phyloP scores from a whole-genome alignment of 2,888 invertebrate genomes.

The Uropetala carovei region DNA sequence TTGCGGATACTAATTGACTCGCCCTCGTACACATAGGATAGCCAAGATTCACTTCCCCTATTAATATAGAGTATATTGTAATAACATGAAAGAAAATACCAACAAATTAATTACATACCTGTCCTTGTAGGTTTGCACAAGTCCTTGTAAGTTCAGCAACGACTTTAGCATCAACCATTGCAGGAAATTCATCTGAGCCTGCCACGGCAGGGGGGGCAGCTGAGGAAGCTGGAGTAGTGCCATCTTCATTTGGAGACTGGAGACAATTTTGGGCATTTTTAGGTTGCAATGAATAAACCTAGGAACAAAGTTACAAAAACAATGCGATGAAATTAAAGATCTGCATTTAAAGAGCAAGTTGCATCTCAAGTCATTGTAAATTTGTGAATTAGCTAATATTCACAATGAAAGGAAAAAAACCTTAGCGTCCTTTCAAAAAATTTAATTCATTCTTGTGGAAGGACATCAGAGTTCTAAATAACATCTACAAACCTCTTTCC shows the following conservation, averaged over 20 bases:
- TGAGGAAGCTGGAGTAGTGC: constrained; percentile 68
- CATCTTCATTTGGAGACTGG: constrained; percentile 68
- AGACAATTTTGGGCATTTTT: constrained; percentile 42
- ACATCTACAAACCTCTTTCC: constrained; percentile 81
- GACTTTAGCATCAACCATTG: constrained; percentile 79
- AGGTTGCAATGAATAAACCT: constrained; percentile 65
- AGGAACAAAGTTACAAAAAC: neutral
- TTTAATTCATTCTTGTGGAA: too few relatives aligned
- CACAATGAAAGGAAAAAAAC: too few relatives aligned
- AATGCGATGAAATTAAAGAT: neutral
- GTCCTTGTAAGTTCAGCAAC: constrained; percentile 86
- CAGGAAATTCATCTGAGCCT: neutral
- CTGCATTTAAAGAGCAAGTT: too few relatives aligned
- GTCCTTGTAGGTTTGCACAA: constrained; percentile 84
- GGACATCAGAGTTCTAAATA: neutral
- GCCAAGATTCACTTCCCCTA: too few relatives aligned
- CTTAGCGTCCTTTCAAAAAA: too few relatives aligned
- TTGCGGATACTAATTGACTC: too few relatives aligned
- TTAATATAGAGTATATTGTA: too few relatives aligned
- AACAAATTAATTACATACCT: constrained; percentile 76
- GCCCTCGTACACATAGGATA: too few relatives aligned
- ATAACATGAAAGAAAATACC: too few relatives aligned
- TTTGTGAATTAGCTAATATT: too few relatives aligned
- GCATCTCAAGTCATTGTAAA: too few relatives aligned
- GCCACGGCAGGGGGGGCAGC: neutral